Conservation (phyloP, 2,888 invertebrate species). For the Pogonocherus hispidulus region DNA sequence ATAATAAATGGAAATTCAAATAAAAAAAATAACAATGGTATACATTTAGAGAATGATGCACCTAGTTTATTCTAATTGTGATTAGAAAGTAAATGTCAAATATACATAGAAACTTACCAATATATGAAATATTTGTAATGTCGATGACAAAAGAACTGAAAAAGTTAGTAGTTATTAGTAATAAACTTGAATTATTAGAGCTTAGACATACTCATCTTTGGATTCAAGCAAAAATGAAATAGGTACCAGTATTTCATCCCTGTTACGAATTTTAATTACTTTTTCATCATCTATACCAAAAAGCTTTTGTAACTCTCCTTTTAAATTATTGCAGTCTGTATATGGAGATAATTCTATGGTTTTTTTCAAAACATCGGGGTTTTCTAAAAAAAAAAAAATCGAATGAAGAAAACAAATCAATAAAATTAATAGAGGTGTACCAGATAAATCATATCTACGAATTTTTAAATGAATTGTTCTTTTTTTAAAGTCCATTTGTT, state of each 20-base stretch:
- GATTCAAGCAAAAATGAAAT: conserved; percentile 66
- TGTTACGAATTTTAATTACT: conserved; percentile 69
- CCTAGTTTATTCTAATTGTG: too few relatives aligned
- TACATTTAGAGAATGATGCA: too few relatives aligned
- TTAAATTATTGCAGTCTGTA: conserved; percentile 59
- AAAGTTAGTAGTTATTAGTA: not conserved
- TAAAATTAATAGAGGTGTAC: conserved; percentile 32
- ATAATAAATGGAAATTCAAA: too few relatives aligned
- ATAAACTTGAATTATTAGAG: not conserved
- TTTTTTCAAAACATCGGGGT: conserved; percentile 56
- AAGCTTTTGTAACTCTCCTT: conserved; percentile 59
- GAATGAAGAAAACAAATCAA: not conserved
- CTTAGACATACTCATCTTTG: conserved; percentile 51
- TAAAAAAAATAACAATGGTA: too few relatives aligned
- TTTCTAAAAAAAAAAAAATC: conserved; percentile 51
- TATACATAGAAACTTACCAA: conserved; percentile 62
- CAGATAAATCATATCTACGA: conserved; percentile 59
- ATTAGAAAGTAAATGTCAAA: too few relatives aligned
- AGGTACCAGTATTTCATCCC: conserved; percentile 67
- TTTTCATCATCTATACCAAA: conserved; percentile 63
- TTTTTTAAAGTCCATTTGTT: conserved; percentile 43
- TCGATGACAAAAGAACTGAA: conserved; percentile 68
- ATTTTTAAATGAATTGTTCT: conserved; percentile 57
- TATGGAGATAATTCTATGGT: conserved; percentile 59
- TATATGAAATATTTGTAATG: conserved; percentile 67